Evolutionary conservation across 2,113 vertebrate species (phyloP).

Genomic region (Benitochromis conjunctus): DNA sequence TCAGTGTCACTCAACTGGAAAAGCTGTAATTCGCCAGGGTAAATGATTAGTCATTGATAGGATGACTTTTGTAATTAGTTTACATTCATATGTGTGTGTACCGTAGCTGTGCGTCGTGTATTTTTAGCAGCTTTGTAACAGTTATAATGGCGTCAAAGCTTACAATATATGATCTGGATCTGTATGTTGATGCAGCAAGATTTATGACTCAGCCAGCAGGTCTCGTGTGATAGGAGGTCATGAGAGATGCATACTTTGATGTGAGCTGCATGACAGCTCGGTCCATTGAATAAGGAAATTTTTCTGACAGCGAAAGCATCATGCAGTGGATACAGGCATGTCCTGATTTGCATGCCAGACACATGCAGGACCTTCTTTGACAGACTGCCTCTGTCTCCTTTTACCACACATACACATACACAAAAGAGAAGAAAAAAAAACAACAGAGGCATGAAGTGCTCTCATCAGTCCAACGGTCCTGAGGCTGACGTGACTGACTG

Average conservation of each 20-base stretch:
- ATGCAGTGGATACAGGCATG: slow-evolving; percentile 15
- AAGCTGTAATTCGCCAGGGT: not conserved
- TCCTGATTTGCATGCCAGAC: slow-evolving; percentile 15
- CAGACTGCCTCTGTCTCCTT: not conserved
- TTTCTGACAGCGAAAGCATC: not conserved
- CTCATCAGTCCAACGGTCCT: not conserved
- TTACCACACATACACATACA: not conserved
- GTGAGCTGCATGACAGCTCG: not conserved
- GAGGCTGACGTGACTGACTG: not conserved
- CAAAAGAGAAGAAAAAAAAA: not conserved
- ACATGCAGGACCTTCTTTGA: not conserved
- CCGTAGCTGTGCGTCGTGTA: not conserved
- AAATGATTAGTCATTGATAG: not conserved
- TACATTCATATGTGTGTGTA: not conserved
- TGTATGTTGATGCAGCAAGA: not conserved
- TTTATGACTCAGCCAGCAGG: not conserved
- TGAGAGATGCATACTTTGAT: not conserved
- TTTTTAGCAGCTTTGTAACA: not conserved
- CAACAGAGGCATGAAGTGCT: not conserved
- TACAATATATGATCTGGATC: not conserved
- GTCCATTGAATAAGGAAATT: not conserved
- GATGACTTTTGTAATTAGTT: not conserved
- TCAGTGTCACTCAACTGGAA: not conserved
- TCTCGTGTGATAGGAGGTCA: not conserved
- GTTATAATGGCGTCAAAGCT: not conserved